These are phyloP conservation scores for Ictidomys tridecemlineatus DNA, from an alignment of 2,113 vertebrate species.

Conservation along the genomic window DNA sequence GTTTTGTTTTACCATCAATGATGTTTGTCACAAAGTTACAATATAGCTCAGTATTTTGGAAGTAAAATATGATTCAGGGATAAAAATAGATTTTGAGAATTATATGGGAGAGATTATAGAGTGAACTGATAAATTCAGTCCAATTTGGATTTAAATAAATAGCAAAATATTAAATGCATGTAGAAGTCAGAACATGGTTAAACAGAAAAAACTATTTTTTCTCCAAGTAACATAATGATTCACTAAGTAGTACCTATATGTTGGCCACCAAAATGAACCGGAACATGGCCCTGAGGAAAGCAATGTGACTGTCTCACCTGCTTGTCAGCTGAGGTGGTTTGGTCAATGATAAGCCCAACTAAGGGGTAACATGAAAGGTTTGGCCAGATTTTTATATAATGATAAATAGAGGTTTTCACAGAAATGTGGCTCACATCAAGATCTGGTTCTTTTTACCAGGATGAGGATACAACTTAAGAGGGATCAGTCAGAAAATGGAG, in stretches of 20 bases:
- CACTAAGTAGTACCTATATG: not conserved
- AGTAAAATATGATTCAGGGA: not conserved
- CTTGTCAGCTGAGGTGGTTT: not conserved
- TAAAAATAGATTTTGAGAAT: not conserved
- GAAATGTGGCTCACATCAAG: not conserved
- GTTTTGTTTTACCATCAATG: not conserved
- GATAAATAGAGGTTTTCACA: conserved; percentile 1
- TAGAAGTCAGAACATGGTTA: not conserved
- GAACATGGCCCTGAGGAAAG: not conserved
- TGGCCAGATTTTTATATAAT: not conserved
- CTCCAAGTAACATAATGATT: not conserved
- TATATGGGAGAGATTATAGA: not conserved
- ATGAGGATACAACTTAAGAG: not conserved
- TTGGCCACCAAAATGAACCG: not conserved
- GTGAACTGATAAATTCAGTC: not conserved
- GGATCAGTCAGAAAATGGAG: not conserved
- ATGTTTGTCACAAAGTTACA: not conserved
- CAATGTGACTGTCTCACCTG: not conserved
- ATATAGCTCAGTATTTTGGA: not conserved
- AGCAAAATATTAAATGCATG: not conserved
- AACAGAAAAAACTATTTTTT: not conserved
- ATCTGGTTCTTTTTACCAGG: not conserved
- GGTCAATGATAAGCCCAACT: not conserved
- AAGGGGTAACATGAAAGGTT: not conserved
- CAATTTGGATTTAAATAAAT: conserved; percentile 31